Evolutionary conservation across 2,113 vertebrate genomes (phyloP), one percentile per base, ranked within the genome.

Genomic region (Rhinolophus ferrumequinum): DNA sequence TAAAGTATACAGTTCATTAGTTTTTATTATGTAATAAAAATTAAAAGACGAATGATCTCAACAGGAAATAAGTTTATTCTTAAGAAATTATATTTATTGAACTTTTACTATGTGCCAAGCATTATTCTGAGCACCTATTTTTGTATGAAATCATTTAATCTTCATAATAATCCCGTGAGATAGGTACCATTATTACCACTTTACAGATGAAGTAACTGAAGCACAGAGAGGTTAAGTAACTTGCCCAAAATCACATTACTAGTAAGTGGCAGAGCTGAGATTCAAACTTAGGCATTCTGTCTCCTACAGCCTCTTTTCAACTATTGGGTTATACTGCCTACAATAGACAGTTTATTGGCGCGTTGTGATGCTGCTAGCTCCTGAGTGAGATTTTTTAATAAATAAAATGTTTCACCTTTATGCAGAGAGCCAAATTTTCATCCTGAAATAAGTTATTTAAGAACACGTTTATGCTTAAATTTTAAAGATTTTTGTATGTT

Each of bases 391-490:
- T 21, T 66, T 73, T 28, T 73, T 50, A 50, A 50, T 50, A 60
- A 60, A 60, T 41, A 26, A 97, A 90, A 30, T 56, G 0, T 16
- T 93, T 86, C 22, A 64, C 79, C 35, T 80, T 75, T 75, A 33
- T 79, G 54, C 22, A 19, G 58, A 87, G 33, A 88, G 38, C 22
- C 70, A 70, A 4, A 60, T 69, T 95, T 70, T 89, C 41, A 72
- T 88, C 95, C 96, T 97, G 96, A 97, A 96, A 81, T 97, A 95
- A 72, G 93, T 98, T 89, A 97, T 66, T 64, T 56, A 76, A 98
- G 94, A 98, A 96, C 92, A 97, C 35, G 82, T 58, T 52, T 84
- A 70, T 95, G 95, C n/a, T 96, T 95, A 92, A 98, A 97, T 60
- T 90, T 41, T 10, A 94, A 83, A 94, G 4, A 88, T 67, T 98